Evolutionary conservation across 2,888 invertebrate species (phyloP), one percentile per base, ranked within the genome.

Genomic region (Graphium colonna): DNA sequence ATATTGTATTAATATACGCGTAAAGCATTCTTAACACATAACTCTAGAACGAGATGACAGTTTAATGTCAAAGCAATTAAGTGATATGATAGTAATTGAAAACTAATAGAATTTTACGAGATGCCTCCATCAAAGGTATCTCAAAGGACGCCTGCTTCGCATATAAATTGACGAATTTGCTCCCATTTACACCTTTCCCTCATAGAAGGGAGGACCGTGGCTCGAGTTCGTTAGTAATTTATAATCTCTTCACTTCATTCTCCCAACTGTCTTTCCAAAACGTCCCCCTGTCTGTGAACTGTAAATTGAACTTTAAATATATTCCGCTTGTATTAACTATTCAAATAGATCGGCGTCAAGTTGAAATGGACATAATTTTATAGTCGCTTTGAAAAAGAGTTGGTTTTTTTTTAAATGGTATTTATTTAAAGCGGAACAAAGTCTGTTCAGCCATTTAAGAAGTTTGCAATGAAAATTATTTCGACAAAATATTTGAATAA

Each of bases 131-230:
- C 77, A 75, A 80, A 75, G 79, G 73, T 71, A 66, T 74, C 77
- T 83, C 85, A 83, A 83, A 84, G 81, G 81, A 78, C 69, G 71
- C 63, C 74, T 79, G 83, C 77, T 79, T 81, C 86, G 88, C 87
- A 88, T 88, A 87, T 86, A 87, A 86, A 89, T 88, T 87, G 87
- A 84, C 77, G 79, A 83, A 88, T 87, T 88, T 87, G 80, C 84
- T 75, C 84, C 82, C 75, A 85, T 83, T 86, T 83, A 82, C 85
- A 83, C 86, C 82, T 80, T 77, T 70, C 75, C 73, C 73, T 72
- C 78, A 77, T 69, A 71, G 77, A 78, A 71, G 73, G 67, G 69
- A 68, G 68, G 61, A 55, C 67, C 64, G 55, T 63, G 65, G 21
- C 65, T 69, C 60, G 61, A 75, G 68, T 75, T 79, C 70, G 75